phyloP scores from a whole-genome alignment of 2,888 invertebrate genomes.

The Isotomurus palustris region DNA sequence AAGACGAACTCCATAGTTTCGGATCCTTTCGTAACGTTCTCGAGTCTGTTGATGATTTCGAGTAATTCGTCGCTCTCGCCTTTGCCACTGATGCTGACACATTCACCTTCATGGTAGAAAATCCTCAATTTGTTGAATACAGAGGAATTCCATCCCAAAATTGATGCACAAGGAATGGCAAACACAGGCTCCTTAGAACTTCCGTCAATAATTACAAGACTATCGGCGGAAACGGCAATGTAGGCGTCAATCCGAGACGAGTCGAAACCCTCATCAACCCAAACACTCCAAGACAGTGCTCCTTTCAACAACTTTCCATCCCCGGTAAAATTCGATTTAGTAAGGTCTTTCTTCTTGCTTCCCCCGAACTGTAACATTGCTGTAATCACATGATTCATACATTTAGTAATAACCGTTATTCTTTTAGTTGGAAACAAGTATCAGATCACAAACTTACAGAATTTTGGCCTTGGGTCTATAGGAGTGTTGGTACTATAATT shows the following conservation, averaged over 20 bases:
- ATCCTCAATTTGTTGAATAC: slow-evolving; percentile 64
- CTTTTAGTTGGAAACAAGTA: slow-evolving; percentile 3
- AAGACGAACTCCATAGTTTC: slow-evolving; percentile 74
- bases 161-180: slow-evolving; percentile 74
- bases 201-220: slow-evolving; percentile 80
- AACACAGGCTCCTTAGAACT: slow-evolving; percentile 75
- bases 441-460: slow-evolving; percentile 61
- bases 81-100: slow-evolving; percentile 72
- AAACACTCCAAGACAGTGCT: slow-evolving; percentile 77
- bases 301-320: slow-evolving; percentile 67
- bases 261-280: slow-evolving; percentile 63
- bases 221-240: slow-evolving; percentile 81
- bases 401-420: slow-evolving; percentile 1
- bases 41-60: slow-evolving; percentile 74
- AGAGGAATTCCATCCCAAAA: slow-evolving; percentile 68
- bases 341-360: slow-evolving; percentile 71
- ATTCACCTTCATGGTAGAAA: slow-evolving; percentile 92
- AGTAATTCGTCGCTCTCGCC: slow-evolving; percentile 65
- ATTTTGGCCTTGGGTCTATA: slow-evolving; percentile 79
- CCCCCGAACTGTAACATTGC: slow-evolving; percentile 68
- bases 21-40: slow-evolving; percentile 70
- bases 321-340: slow-evolving; percentile 66
- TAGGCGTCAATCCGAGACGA: slow-evolving; percentile 68
- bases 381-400: slow-evolving; percentile 50
- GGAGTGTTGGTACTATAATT: slow-evolving; percentile 73